Percentiles rank a stretch among this genome's conserved stretches.
phyloP scores from a whole-genome alignment of 1,140 invertebrate species.

The Hylyphantes graminicola region DNA sequence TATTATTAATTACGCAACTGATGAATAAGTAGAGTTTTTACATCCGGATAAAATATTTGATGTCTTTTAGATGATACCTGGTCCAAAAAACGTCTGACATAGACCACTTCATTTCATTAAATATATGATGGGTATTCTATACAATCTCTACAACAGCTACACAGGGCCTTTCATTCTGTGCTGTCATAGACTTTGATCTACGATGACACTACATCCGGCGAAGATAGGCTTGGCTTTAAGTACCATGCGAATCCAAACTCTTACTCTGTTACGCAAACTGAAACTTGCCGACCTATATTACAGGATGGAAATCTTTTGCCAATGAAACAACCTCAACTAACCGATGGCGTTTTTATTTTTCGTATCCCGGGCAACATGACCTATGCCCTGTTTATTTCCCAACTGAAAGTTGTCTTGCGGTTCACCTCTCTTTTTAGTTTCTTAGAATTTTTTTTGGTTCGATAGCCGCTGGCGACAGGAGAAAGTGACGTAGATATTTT shows the following conservation, averaged over 20 bases:
- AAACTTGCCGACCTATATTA: constrained; percentile 40
- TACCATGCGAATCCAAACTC: no score
- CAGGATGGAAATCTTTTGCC: constrained; percentile 7
- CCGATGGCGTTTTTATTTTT: constrained; percentile 37
- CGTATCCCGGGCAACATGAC: constrained; percentile 32
- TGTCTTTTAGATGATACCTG: no score
- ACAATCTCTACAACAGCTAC: no score
- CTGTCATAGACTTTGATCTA: no score
- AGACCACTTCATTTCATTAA: no score
- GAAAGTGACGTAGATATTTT: constrained; percentile 50
- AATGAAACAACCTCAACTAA: constrained; percentile 18
- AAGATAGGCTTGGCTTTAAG: not conserved
- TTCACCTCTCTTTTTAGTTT: constrained; percentile 5
- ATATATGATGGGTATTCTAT: no score
- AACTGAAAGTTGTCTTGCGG: constrained; percentile 35
- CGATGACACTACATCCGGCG: no score
- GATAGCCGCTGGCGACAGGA: constrained; percentile 40
- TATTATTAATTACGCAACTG: no score
- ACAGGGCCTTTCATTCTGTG: no score
- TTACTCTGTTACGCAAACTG: constrained; percentile 34
- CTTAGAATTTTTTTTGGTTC: constrained; percentile 16
- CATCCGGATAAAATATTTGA: no score
- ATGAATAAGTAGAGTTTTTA: no score
- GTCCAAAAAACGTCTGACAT: no score
- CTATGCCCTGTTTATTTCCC: constrained; percentile 56